Conservation (phyloP, 2,797 vertebrate genomes). For the Pseudochirops cupreus region DNA sequence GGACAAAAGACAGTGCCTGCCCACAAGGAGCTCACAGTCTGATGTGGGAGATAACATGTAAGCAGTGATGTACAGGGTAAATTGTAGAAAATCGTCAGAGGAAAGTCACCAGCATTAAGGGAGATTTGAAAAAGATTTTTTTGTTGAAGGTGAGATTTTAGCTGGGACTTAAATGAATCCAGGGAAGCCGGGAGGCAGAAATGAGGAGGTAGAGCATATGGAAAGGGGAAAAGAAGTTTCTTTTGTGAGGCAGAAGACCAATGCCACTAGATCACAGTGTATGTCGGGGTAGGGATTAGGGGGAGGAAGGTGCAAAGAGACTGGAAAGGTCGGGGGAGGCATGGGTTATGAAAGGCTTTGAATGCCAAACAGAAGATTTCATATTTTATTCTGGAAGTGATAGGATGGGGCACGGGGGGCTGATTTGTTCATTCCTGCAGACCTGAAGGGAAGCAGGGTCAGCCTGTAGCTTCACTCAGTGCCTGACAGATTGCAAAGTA, state of each 20-base stretch:
- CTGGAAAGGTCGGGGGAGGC: conserved; percentile 20
- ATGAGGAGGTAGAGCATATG: background rate
- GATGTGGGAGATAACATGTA: background rate
- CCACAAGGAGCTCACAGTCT: background rate
- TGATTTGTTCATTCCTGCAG: background rate
- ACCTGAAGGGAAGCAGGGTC: background rate
- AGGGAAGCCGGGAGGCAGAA: background rate
- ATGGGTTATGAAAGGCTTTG: background rate
- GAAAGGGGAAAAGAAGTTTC: background rate
- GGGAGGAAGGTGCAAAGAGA: conserved; percentile 5
- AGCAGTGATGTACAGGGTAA: background rate
- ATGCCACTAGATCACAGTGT: background rate
- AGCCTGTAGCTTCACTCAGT: conserved; percentile 5
- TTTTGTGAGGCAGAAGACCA: background rate
- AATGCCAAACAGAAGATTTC: background rate
- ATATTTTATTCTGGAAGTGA: background rate
- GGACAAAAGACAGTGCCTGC: background rate
- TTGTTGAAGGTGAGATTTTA: background rate
- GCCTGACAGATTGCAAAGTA: conserved; percentile 58
- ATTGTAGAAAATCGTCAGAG: background rate
- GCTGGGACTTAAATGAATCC: background rate
- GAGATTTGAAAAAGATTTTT: background rate
- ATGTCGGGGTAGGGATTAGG: background rate
- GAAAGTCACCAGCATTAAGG: background rate
- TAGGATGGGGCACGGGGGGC: background rate